Evolutionary conservation across 2,888 invertebrate genomes (phyloP).

Genomic region (Imbricaverruca yamaguchii): DNA sequence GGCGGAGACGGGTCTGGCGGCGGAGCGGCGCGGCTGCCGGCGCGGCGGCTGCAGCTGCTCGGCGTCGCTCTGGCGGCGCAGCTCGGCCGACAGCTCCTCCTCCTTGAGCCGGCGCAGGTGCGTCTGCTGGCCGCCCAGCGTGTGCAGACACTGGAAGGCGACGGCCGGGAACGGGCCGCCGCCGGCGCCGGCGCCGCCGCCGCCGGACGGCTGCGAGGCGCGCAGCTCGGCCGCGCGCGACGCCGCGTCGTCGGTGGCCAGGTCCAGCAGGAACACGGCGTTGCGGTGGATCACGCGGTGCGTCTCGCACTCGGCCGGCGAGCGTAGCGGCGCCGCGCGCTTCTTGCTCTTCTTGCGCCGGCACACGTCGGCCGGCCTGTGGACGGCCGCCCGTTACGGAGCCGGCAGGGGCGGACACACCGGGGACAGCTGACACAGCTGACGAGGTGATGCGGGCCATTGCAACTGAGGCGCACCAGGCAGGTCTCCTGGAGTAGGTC

Average conservation of each 20-base stretch:
- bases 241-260: slow-evolving; percentile 60
- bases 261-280: slow-evolving; percentile 83
- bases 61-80: slow-evolving; percentile 67
- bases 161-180: slow-evolving; percentile 32
- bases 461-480: no score
- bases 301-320: slow-evolving; percentile 43
- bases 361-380: slow-evolving; percentile 33
- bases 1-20: slow-evolving; percentile 27
- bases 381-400: slow-evolving; percentile 34
- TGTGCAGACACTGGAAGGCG: slow-evolving; percentile 53
- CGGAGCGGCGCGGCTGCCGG: slow-evolving; percentile 39
- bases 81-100: slow-evolving; percentile 63
- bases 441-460: no score
- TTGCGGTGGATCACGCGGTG: slow-evolving; percentile 82
- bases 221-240: slow-evolving; percentile 40
- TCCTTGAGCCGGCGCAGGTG: slow-evolving; percentile 35
- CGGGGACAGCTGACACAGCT: no score
- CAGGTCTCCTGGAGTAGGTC: no score
- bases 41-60: slow-evolving; percentile 57
- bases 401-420: no score
- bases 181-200: slow-evolving; percentile 29
- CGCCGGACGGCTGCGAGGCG: slow-evolving; percentile 32
- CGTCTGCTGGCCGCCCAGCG: slow-evolving; percentile 44
- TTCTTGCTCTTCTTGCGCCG: background rate
- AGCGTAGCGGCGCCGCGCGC: slow-evolving; percentile 29